Evolutionary conservation across 2,113 vertebrate species (phyloP).

Genomic region (Gasterosteus nipponicus): DNA sequence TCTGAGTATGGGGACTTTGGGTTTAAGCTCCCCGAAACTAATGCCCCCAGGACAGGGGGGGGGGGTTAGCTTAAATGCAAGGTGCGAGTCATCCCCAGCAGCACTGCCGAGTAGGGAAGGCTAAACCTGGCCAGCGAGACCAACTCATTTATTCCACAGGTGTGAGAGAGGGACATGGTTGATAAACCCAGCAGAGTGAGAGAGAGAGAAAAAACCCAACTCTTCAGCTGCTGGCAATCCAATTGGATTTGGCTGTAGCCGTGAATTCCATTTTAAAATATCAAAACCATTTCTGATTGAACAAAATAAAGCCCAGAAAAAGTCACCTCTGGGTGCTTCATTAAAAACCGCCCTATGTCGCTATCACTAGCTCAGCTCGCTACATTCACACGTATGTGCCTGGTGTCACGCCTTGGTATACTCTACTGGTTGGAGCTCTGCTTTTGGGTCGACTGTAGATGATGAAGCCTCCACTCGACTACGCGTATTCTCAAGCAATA

Average conservation of each 20-base stretch:
- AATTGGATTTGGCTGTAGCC: conserved; percentile 52
- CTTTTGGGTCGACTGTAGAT: conserved; percentile 55
- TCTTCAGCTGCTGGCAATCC: conserved; percentile 37
- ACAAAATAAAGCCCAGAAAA: conserved; percentile 54
- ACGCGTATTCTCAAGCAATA: conserved; percentile 88
- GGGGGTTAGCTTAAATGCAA: conserved; percentile 55
- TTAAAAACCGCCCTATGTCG: conserved; percentile 34
- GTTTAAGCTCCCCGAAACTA: conserved; percentile 73
- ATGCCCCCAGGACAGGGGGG: conserved; percentile 32
- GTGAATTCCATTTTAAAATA: conserved; percentile 37
- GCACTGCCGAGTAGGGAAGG: conserved; percentile 37
- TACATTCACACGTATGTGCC: conserved; percentile 26
- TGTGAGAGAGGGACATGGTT: conserved; percentile 57
- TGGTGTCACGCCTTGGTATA: conserved; percentile 8
- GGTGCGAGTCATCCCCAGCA: conserved; percentile 40
- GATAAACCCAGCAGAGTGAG: conserved; percentile 55
- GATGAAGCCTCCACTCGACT: conserved; percentile 81
- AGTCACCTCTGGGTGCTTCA: conserved; percentile 39
- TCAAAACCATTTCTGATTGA: conserved; percentile 46
- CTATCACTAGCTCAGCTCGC: conserved; percentile 23
- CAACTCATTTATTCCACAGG: conserved; percentile 71
- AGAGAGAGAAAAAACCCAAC: conserved; percentile 48
- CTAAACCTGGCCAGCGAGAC: conserved; percentile 46
- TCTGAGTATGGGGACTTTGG: conserved; percentile 57
- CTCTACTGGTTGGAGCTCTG: conserved; percentile 12